Base-by-base conservation (phyloP, 2,888 invertebrate species). In the Rhingia campestris region DNA sequence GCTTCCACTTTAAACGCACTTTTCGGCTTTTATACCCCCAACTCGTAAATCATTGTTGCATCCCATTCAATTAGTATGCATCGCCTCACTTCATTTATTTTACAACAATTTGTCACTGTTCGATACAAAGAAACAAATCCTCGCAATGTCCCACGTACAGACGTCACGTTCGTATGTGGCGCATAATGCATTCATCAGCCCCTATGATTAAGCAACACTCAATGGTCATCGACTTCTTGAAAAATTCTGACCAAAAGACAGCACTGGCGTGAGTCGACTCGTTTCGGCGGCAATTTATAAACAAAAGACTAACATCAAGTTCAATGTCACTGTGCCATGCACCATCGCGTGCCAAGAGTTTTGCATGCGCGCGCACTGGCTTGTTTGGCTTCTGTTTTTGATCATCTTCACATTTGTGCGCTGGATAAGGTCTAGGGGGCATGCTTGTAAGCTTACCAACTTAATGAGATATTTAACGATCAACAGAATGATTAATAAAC, bases 11-110 rank as follows among this genome's bases (percentile, higher is more conserved):
- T 66, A 80, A 79, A 70, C 64, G 58, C 59, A 70, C 14, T 74
- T 79, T 74, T 80, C 41, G 74, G 58, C 54, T 84, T 84, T 84
- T 84, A 84, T 84, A 84, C 59, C 54, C 37, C 49, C 12, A 77
- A 56, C 47, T 56, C 7, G 45, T 22, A 33, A 69, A 67, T 45
- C 35, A 22, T 63, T 70, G 14, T 32, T 59, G 70, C 79, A 79
- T 22, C 64, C 51, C 54, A 32, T 0, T 7, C 33, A 79, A 69
- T 80, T 80, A 74, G 64, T 84, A 84, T 84, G 69, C 80, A 56
- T 43, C 32, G 7, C 64, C 41, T 22, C 9, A 5, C 33, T 10
- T 33, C 14, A n/a, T n/a, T 32, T 45, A 53, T 82, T 82, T 77
- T 43, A 77, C 73, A 82, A 77, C 66, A 70, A 76, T 81, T 56